Percentiles rank a stretch among this genome's conserved stretches.
Evolutionary conservation across 2,888 invertebrate species (phyloP).

Genomic region (Drosophila nigritarsus): DNA sequence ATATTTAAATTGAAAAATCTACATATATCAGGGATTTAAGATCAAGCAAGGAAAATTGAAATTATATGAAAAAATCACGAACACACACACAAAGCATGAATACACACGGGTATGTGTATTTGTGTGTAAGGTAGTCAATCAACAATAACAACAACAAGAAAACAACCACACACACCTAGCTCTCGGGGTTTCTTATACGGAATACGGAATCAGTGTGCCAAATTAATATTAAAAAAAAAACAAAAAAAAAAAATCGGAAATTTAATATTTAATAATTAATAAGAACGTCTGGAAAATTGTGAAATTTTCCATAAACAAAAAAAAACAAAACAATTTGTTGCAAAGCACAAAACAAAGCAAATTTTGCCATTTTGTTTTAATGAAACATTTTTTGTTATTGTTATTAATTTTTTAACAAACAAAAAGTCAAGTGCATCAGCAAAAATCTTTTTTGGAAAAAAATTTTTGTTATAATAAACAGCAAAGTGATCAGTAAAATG

Average conservation of each 20-base stretch:
- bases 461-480: slow-evolving; percentile 59
- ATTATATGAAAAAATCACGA: slow-evolving; percentile 26
- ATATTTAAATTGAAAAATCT: slow-evolving; percentile 35
- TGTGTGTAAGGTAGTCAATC: slow-evolving; percentile 15
- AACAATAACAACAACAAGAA: slow-evolving; percentile 26
- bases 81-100: slow-evolving; percentile 23
- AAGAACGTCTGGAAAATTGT: slow-evolving; percentile 56
- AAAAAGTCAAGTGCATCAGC: slow-evolving; percentile 53
- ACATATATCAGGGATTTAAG: slow-evolving; percentile 64
- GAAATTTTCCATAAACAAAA: slow-evolving; percentile 47
- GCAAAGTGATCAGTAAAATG: slow-evolving; percentile 79
- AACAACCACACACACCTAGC: slow-evolving; percentile 61
- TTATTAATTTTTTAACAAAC: slow-evolving; percentile 77
- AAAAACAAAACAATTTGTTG: slow-evolving; percentile 67
- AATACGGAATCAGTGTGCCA: slow-evolving; percentile 84
- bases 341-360: slow-evolving; percentile 69
- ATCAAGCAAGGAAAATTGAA: slow-evolving; percentile 32
- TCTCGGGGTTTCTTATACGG: slow-evolving; percentile 73
- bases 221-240: slow-evolving; percentile 71
- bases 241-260: slow-evolving; percentile 23
- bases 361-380: slow-evolving; percentile 71
- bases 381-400: slow-evolving; percentile 67
- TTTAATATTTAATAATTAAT: slow-evolving; percentile 40
- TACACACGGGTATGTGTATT: slow-evolving; percentile 12
- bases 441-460: slow-evolving; percentile 54